Conservation (phyloP, 2,797 vertebrate genomes). For the Pantherophis vulpinus region DNA sequence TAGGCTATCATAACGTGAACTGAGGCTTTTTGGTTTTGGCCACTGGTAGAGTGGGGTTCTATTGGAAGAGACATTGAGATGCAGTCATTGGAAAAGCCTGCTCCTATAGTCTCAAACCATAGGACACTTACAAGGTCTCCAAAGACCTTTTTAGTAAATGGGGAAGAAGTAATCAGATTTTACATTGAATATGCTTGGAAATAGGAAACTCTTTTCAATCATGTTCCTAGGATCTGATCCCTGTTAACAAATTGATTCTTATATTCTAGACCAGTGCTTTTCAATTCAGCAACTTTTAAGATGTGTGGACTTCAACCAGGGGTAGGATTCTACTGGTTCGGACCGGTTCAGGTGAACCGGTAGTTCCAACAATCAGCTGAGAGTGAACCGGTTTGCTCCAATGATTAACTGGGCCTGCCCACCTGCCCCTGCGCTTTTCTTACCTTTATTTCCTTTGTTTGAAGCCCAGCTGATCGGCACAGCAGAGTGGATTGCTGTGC, state of each 20-base stretch:
- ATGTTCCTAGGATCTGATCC: background rate
- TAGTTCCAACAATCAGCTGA: no score
- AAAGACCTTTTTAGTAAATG: background rate
- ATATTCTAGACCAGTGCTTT: background rate
- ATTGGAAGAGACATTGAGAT: background rate
- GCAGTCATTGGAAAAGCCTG: background rate
- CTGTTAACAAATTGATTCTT: background rate
- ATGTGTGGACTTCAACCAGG: background rate
- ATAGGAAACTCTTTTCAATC: background rate
- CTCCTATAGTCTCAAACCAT: background rate
- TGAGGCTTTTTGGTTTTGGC: background rate
- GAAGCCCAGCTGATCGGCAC: no score
- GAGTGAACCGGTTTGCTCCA: no score
- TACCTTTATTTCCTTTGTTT: no score
- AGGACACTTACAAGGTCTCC: background rate
- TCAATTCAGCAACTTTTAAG: background rate
- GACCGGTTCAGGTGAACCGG: no score
- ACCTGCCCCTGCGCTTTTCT: no score
- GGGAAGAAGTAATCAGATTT: background rate
- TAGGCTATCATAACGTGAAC: background rate
- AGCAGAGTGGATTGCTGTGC: no score
- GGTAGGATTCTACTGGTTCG: no score
- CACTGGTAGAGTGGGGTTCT: background rate
- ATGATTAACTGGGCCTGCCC: no score
- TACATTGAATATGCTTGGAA: background rate